Evolutionary conservation across 2,888 invertebrate species (phyloP), one percentile per base, ranked within the genome.

Genomic region (Lucinisca nassula): DNA sequence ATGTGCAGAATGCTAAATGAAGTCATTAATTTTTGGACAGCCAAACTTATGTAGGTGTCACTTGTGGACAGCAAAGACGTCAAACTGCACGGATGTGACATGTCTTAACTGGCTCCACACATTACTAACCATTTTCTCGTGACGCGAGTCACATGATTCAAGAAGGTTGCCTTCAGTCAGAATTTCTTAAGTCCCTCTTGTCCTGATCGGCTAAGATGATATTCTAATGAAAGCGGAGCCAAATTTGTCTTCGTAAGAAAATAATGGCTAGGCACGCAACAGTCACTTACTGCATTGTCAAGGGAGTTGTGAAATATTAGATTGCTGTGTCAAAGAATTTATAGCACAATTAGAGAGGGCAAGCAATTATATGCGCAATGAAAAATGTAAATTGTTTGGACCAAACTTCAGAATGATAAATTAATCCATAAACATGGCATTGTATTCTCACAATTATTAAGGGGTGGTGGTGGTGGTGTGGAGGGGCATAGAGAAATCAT

Each of bases 321-420:
- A 67, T 67, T n/a, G 67, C 67, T 67, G 67, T 67, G 67, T 67
- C 35, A 35, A 35, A 67, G 67, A 67, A 67, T 67, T 67, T 67
- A 67, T 67, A 21, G 35, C 17, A 12, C 67, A 67, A 67, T 67
- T 67, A 67, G 67, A 67, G 35, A 67, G 67, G 67, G 67, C 67
- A 67, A 35, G 67, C 67, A 67, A 67, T 67, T 67, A 67, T 35
- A 35, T 21, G 67, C 24, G 67, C 35, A 35, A 17, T 35, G 32
- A 35, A 67, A 67, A 17, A 67, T 24, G 58, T 27, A 27, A 27
- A 58, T 27, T 27, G 27, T 51, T 51, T 40, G 40, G 40, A 40
- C 6, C 40, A 40, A 40, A 10, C 14, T 40, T 40, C 6, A 40
- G 40, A 40, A 40, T n/a, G n/a, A n/a, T n/a, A n/a, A n/a, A n/a